Conservation (phyloP, 2,113 vertebrate genomes). For the Scytalopus superciliaris region DNA sequence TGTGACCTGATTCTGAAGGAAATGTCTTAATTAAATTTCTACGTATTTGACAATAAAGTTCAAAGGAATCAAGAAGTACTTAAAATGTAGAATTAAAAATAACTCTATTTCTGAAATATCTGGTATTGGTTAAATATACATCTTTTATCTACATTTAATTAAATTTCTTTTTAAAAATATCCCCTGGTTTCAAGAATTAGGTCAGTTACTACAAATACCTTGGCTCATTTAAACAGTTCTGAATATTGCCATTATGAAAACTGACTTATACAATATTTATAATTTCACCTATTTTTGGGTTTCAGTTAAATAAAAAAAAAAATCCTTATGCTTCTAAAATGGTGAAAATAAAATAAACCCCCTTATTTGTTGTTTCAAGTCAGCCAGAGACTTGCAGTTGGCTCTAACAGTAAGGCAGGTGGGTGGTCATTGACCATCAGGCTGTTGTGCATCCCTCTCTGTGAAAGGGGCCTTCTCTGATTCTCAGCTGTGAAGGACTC, state of each 20-base stretch:
- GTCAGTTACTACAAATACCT: constrained; percentile 12
- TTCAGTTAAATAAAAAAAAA: not conserved
- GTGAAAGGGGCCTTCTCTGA: not conserved
- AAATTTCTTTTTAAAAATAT: not conserved
- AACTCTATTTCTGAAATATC: not conserved
- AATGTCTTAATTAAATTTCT: not conserved
- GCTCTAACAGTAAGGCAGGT: not conserved
- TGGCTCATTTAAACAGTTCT: not conserved
- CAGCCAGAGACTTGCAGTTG: not conserved
- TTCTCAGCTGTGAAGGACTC: not conserved
- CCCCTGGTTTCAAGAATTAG: not conserved
- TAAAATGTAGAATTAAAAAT: constrained; percentile 8
- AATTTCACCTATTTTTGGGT: not conserved
- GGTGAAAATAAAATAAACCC: not conserved
- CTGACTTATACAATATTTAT: not conserved
- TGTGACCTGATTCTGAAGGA: not conserved
- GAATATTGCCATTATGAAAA: not conserved
- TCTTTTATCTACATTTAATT: not conserved
- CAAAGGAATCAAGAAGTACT: not conserved
- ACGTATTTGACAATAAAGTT: not conserved
- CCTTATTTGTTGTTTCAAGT: not conserved
- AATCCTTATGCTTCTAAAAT: not conserved
- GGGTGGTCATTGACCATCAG: not conserved
- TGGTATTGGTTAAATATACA: not conserved
- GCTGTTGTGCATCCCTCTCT: not conserved